Evolutionary conservation across 2,113 vertebrate genomes (phyloP).

Genomic region (Chunga burmeisteri): DNA sequence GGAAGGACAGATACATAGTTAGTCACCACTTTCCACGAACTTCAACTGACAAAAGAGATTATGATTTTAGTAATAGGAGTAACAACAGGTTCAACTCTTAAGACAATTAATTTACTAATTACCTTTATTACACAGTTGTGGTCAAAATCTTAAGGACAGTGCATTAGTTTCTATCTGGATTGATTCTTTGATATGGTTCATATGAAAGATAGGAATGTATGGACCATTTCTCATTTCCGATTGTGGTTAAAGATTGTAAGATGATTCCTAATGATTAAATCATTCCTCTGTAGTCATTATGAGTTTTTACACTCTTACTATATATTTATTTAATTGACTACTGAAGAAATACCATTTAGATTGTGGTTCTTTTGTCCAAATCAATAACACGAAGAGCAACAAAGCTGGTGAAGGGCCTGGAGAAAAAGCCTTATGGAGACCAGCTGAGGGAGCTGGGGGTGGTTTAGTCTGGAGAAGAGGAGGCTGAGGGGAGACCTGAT

Average conservation of each 20-base stretch:
- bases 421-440: no score
- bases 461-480: no score
- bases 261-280: background rate
- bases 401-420: no score
- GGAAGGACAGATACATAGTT: background rate
- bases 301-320: background rate
- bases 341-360: background rate
- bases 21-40: background rate
- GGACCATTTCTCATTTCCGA: background rate
- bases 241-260: background rate
- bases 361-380: background rate
- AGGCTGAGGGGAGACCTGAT: no score
- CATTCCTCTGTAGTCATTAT: background rate
- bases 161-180: background rate
- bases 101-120: background rate
- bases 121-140: background rate
- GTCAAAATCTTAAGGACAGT: background rate
- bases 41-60: accelerated
- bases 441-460: no score
- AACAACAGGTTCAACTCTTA: background rate
- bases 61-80: background rate
- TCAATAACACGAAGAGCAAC: background rate
- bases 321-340: slow-evolving; percentile 8
- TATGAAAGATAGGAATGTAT: background rate
- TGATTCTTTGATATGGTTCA: background rate